Conservation (phyloP, 2,797 vertebrate genomes). For the Sylvia borin region DNA sequence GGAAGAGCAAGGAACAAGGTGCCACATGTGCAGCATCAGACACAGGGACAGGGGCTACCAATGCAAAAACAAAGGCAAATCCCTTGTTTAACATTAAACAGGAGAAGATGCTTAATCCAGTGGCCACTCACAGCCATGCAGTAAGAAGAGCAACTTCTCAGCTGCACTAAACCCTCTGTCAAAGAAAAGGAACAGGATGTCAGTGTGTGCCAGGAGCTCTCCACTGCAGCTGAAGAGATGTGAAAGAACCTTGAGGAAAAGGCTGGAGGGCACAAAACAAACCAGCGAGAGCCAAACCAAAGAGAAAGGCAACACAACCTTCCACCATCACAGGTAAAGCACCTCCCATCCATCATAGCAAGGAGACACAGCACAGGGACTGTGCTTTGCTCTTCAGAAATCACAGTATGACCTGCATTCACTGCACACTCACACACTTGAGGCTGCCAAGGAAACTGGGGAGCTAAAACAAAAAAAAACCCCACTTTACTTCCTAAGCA, state of each 20-base stretch:
- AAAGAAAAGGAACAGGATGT: not conserved
- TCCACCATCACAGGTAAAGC: not conserved
- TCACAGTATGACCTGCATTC: not conserved
- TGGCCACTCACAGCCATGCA: not conserved
- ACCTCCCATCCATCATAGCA: not conserved
- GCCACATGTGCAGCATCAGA: fast-evolving
- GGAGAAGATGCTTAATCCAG: not conserved
- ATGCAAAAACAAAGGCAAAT: not conserved
- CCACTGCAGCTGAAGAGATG: not conserved
- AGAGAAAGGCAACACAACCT: not conserved
- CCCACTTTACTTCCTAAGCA: not conserved
- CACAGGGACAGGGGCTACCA: not conserved
- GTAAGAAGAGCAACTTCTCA: not conserved
- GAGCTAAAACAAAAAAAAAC: not conserved
- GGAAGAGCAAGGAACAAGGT: not conserved
- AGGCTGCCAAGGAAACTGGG: not conserved
- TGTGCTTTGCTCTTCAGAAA: not conserved
- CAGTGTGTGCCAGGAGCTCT: not conserved
- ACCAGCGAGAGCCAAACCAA: not conserved
- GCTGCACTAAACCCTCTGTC: not conserved
- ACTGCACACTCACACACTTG: not conserved
- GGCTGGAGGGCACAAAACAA: not conserved
- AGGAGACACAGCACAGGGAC: not conserved
- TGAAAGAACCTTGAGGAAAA: not conserved
- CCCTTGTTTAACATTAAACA: not conserved